A percentile compares a stretch with the other conserved stretches of the same genome.
Conservation (phyloP, 2,113 vertebrate species). For the Cyphomyrus discorhynchus region DNA sequence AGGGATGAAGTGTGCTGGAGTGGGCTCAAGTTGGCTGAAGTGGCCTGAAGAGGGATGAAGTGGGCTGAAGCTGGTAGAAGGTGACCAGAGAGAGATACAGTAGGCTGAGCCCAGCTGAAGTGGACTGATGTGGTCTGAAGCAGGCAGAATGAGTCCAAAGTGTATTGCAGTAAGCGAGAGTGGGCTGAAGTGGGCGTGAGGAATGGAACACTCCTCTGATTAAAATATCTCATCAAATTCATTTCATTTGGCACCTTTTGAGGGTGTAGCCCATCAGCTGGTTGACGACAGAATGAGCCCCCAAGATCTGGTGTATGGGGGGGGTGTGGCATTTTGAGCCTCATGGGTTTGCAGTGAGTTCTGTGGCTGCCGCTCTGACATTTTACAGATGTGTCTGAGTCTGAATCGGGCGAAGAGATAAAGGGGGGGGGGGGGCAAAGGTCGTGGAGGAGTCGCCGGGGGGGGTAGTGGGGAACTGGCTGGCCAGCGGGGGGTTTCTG, state of each 20-base stretch:
- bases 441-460: neutral
- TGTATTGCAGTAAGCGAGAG: neutral
- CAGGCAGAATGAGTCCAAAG: neutral
- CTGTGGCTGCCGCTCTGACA: neutral
- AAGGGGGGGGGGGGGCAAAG: neutral
- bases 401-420: neutral
- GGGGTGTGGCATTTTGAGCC: neutral
- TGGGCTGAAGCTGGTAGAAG: neutral
- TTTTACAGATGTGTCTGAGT: neutral
- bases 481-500: neutral
- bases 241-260: conserved; percentile 1
- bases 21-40: no score
- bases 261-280: neutral
- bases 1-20: neutral
- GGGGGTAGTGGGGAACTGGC: neutral
- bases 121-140: neutral
- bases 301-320: neutral
- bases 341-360: neutral
- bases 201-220: neutral
- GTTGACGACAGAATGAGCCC: neutral
- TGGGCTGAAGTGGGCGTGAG: neutral
- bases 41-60: neutral
- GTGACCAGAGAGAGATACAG: neutral
- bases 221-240: neutral
- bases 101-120: neutral